phyloP scores from a whole-genome alignment of 2,888 invertebrate species.

The Tubulanus polymorphus region DNA sequence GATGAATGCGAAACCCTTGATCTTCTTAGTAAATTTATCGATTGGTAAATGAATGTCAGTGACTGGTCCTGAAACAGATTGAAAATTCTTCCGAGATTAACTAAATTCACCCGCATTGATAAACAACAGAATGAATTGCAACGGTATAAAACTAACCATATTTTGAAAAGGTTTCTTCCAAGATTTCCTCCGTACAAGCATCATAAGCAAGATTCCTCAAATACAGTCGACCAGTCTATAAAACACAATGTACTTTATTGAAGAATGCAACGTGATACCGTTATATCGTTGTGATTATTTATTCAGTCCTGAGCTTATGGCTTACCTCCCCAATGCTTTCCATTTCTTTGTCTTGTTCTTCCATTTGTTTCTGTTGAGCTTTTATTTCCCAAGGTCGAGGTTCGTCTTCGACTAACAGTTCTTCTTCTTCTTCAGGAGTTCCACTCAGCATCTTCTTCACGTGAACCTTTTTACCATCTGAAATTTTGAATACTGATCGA shows the following conservation, averaged over 20 bases:
- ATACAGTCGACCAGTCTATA: slow-evolving; percentile 81
- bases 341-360: slow-evolving; percentile 9
- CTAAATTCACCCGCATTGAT: too few relatives aligned
- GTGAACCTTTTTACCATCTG: slow-evolving; percentile 39
- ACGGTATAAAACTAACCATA: slow-evolving; percentile 56
- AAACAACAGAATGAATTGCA: too few relatives aligned
- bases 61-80: slow-evolving; percentile 65
- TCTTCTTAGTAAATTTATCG: slow-evolving; percentile 73
- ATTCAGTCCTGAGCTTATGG: not conserved
- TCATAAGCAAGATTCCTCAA: slow-evolving; percentile 86
- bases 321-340: slow-evolving; percentile 16
- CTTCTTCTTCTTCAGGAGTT: slow-evolving; percentile 10
- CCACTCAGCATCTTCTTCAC: slow-evolving; percentile 33
- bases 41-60: slow-evolving; percentile 85
- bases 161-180: slow-evolving; percentile 76
- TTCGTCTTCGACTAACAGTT: too few relatives aligned
- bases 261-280: not conserved
- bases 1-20: slow-evolving; percentile 89
- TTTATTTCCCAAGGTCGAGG: slow-evolving; percentile 35
- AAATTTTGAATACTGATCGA: slow-evolving; percentile 4
- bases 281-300: not conserved
- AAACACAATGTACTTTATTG: not conserved
- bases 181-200: slow-evolving; percentile 78
- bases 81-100: not conserved
- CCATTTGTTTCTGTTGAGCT: too few relatives aligned